Percentiles rank a stretch among this genome's conserved stretches.
Evolutionary conservation across 2,113 vertebrate species (phyloP).

Genomic region (Neopipo cinnamomea): DNA sequence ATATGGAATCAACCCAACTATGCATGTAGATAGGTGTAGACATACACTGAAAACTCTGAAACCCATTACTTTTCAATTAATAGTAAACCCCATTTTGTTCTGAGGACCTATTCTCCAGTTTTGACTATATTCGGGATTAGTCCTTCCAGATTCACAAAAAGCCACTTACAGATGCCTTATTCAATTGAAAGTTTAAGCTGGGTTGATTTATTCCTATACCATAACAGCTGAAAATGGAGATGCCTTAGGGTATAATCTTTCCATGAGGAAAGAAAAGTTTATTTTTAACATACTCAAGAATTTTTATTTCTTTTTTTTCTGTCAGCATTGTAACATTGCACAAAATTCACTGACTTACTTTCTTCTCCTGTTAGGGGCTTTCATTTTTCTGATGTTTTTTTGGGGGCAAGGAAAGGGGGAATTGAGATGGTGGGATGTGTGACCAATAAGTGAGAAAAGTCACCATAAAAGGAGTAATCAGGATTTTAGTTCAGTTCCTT

Average conservation of each 20-base stretch:
- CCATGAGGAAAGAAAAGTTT: background rate
- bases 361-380: background rate
- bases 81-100: background rate
- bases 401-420: rapidly evolving
- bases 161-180: background rate
- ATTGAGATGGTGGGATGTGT: background rate
- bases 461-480: background rate
- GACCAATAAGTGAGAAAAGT: background rate
- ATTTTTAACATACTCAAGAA: background rate
- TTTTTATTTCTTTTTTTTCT: background rate
- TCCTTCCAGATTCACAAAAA: background rate
- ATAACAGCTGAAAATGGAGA: background rate
- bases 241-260: background rate
- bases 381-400: background rate
- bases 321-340: background rate
- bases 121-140: background rate
- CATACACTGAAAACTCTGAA: background rate
- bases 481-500: background rate
- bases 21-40: background rate
- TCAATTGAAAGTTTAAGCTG: background rate
- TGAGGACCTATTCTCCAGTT: background rate
- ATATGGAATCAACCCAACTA: background rate
- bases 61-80: background rate
- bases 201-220: background rate
- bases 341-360: background rate